Conservation (phyloP, 2,113 vertebrate species). For the Entomyzon cyanotis region DNA sequence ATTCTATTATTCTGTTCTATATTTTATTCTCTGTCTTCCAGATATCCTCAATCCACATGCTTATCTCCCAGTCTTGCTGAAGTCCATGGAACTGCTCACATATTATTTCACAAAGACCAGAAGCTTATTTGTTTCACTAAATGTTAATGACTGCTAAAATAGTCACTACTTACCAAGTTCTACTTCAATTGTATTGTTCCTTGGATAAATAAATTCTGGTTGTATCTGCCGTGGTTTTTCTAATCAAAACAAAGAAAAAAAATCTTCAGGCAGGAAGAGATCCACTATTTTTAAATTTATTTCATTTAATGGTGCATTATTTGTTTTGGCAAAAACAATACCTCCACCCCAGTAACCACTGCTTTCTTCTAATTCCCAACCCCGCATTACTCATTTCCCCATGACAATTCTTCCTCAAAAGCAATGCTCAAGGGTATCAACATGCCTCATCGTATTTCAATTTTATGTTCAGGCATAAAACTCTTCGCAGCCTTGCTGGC, state of each 20-base stretch:
- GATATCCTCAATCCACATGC: not conserved
- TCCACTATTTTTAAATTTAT: not conserved
- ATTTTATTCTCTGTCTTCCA: not conserved
- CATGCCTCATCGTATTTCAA: not conserved
- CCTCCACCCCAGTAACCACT: not conserved
- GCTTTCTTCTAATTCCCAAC: not conserved
- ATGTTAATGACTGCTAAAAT: not conserved
- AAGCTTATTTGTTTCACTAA: not conserved
- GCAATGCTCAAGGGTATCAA: not conserved
- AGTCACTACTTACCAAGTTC: conserved; percentile 76
- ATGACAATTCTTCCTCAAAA: not conserved
- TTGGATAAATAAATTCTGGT: conserved; percentile 77
- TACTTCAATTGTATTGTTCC: conserved; percentile 75
- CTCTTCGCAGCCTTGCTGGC: too few relatives aligned
- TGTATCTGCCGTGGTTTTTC: not conserved
- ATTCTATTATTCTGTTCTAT: not conserved
- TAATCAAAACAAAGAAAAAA: conserved; percentile 36
- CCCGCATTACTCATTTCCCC: not conserved
- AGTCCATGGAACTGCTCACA: not conserved
- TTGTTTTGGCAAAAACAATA: not conserved
- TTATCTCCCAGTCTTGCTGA: not conserved
- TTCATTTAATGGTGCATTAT: not conserved
- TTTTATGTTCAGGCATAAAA: not conserved
- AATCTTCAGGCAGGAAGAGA: not conserved
- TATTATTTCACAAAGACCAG: not conserved